phyloP scores from a whole-genome alignment of 1,140 invertebrate species.

The Diabrotica undecimpunctata region DNA sequence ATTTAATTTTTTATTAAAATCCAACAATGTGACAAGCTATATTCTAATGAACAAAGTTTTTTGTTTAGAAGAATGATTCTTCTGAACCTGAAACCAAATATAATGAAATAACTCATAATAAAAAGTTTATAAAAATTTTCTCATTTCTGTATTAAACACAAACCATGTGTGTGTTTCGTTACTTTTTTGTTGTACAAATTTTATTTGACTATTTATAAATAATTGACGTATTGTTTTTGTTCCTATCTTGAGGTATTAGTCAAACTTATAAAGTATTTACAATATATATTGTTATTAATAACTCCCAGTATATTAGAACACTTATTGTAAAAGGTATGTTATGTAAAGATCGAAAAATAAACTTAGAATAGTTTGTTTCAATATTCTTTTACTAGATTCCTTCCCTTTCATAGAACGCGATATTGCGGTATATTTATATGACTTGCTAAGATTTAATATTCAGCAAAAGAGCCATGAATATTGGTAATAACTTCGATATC shows the following conservation, averaged over 20 bases:
- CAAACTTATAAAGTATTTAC: constrained; percentile 25
- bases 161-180: constrained; percentile 5
- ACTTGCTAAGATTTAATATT: no score
- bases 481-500: no score
- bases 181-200: constrained; percentile 15
- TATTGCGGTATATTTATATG: no score
- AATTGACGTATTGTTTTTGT: constrained; percentile 23
- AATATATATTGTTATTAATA: constrained; percentile 28
- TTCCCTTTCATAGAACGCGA: no score
- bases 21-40: no score
- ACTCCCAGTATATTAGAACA: constrained; percentile 24
- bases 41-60: no score
- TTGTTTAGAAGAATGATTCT: no score
- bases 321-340: constrained; percentile 33
- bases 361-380: constrained; percentile 11
- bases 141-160: background rate
- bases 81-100: no score
- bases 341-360: constrained; percentile 28
- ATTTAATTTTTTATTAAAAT: no score
- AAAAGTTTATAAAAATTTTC: no score
- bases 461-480: no score
- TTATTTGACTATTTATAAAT: constrained; percentile 20
- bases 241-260: constrained; percentile 28
- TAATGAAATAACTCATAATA: no score
- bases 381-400: background rate